Conservation (phyloP, 2,113 vertebrate species). For the Otocyon megalotis region DNA sequence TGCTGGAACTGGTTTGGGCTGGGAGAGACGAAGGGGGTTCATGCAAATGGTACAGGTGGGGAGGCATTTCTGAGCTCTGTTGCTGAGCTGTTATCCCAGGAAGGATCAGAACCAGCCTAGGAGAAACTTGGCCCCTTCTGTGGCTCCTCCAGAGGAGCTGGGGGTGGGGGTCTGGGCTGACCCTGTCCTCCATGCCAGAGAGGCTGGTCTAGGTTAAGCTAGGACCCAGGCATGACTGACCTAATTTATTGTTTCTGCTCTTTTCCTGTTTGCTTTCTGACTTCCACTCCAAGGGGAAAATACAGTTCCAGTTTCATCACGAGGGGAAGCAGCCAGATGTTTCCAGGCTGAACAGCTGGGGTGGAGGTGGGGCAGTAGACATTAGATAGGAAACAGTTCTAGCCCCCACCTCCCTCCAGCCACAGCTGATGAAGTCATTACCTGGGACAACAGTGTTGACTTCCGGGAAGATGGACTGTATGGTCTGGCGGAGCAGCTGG, state of each 20-base stretch:
- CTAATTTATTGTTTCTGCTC: constrained; percentile 85
- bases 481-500: constrained; percentile 93
- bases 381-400: constrained; percentile 77
- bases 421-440: constrained; percentile 83
- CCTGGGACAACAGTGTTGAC: constrained; percentile 91
- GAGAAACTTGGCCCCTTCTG: not conserved
- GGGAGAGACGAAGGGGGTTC: not conserved
- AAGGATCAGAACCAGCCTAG: not conserved
- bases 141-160: not conserved
- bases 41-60: not conserved
- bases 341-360: constrained; percentile 86
- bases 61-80: not conserved
- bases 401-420: not conserved
- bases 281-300: constrained; percentile 79
- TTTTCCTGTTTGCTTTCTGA: constrained; percentile 86
- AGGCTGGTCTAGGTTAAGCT: constrained; percentile 50
- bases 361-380: constrained; percentile 67
- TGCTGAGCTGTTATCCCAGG: not conserved
- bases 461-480: constrained; percentile 92
- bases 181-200: constrained; percentile 39
- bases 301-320: constrained; percentile 76
- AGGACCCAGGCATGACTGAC: constrained; percentile 70
- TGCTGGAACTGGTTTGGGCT: not conserved
- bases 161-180: not conserved
- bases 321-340: constrained; percentile 82